Conservation (phyloP, 1,140 invertebrate species). For the Lycorma delicatula region DNA sequence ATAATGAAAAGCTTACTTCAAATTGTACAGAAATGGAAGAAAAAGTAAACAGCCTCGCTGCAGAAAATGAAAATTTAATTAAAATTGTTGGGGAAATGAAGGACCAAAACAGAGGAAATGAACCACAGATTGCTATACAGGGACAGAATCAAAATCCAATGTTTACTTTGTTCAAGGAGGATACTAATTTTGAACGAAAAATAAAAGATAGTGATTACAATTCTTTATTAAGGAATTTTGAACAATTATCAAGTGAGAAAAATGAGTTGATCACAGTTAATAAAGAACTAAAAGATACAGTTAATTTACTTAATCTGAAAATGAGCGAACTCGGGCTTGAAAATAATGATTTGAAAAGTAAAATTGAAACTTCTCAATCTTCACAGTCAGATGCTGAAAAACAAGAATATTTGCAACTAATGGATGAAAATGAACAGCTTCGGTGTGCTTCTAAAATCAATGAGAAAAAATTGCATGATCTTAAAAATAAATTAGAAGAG, state of each 20-base stretch:
- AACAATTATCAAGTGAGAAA: no score
- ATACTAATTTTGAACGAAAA: no score
- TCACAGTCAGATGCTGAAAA: no score
- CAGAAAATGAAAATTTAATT: constrained; percentile 27
- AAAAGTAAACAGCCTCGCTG: constrained; percentile 16
- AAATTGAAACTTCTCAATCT: background rate
- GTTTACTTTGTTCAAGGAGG: no score
- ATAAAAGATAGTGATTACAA: no score
- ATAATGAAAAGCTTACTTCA: background rate
- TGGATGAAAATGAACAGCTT: background rate
- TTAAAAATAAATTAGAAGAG: constrained; percentile 31
- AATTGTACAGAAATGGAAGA: constrained; percentile 17
- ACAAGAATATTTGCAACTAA: no score
- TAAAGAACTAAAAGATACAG: no score
- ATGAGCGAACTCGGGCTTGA: background rate
- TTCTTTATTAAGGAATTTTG: no score
- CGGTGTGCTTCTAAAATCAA: constrained; percentile 11
- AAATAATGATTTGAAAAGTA: background rate
- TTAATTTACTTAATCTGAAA: background rate
- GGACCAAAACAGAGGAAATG: no score
- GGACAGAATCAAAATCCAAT: no score
- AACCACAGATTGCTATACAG: no score
- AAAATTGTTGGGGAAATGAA: constrained; percentile 15
- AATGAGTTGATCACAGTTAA: no score
- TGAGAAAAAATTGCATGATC: constrained; percentile 32